Evolutionary conservation across 37 sponge, comb jelly and placozoan genomes (phyloP).

Genomic region (Halichondria panicea): DNA sequence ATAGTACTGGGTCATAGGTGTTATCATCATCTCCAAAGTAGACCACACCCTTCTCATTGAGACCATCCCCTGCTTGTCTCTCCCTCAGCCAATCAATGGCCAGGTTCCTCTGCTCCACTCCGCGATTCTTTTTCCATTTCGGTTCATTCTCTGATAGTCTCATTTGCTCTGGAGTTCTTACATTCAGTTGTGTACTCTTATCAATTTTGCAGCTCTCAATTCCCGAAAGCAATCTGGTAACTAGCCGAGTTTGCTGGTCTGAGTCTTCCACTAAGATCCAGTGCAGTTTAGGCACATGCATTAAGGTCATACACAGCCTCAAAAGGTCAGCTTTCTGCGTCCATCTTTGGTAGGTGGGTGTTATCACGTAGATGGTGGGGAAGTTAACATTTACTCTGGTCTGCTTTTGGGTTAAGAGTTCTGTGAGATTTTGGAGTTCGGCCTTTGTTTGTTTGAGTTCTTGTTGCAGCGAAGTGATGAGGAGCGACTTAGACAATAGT

Average conservation of each 20-base stretch:
- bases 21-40: conserved; percentile 98
- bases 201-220: conserved; percentile 3
- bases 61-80: not conserved
- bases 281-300: conserved; percentile 77
- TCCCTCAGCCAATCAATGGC: conserved; percentile 70
- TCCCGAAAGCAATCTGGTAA: conserved; percentile 55
- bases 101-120: conserved; percentile 92
- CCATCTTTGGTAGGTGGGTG: conserved; percentile 90
- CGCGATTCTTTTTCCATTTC: conserved; percentile 71
- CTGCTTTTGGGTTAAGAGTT: too few relatives aligned
- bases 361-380: conserved; percentile 82
- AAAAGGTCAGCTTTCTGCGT: conserved; percentile 97
- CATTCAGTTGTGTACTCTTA: conserved; percentile 23
- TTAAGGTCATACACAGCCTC: conserved; percentile 87
- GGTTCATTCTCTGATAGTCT: conserved; percentile 57
- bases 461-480: too few relatives aligned
- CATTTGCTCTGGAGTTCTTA: conserved; percentile 9
- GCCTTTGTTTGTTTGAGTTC: too few relatives aligned
- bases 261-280: conserved; percentile 97
- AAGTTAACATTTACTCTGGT: too few relatives aligned
- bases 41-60: conserved; percentile 68
- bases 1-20: conserved; percentile 83
- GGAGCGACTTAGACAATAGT: too few relatives aligned
- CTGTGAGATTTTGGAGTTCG: too few relatives aligned
- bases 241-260: conserved; percentile 67